Evolutionary conservation across 2,113 vertebrate genomes (phyloP).

Genomic region (Corynorhinus townsendii): DNA sequence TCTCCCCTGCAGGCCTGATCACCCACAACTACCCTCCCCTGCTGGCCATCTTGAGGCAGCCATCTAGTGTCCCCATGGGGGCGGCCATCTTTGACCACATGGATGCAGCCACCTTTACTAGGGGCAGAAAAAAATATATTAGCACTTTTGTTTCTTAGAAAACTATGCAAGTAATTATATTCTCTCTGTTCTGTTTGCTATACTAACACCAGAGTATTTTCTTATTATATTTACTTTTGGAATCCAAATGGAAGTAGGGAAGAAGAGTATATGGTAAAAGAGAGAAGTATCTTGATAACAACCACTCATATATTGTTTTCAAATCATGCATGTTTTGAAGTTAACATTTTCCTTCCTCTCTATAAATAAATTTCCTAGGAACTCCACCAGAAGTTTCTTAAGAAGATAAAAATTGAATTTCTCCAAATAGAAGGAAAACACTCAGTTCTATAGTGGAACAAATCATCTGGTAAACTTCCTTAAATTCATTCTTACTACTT

Average conservation of each 20-base stretch:
- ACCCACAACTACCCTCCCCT: no score
- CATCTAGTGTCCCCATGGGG: no score
- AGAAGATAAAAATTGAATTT: neutral
- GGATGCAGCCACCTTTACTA: neutral
- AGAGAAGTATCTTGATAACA: neutral
- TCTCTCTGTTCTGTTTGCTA: neutral
- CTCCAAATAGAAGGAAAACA: neutral
- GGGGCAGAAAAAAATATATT: neutral
- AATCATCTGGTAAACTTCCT: neutral
- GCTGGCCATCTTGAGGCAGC: no score
- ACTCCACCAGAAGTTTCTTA: neutral
- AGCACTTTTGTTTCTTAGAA: neutral
- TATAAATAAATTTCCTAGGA: neutral
- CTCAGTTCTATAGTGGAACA: neutral
- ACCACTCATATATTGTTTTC: neutral
- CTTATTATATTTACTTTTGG: neutral
- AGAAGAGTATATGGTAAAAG: neutral
- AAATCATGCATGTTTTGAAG: neutral
- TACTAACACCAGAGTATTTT: neutral
- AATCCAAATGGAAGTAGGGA: neutral
- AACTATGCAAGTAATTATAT: neutral
- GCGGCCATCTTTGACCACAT: no score
- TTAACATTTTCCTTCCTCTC: neutral
- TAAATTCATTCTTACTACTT: neutral
- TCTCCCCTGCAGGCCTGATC: rapidly evolving